Percentiles rank a stretch among this genome's conserved stretches.
Evolutionary conservation across 2,113 vertebrate genomes (phyloP).

Genomic region (Platanista minor): DNA sequence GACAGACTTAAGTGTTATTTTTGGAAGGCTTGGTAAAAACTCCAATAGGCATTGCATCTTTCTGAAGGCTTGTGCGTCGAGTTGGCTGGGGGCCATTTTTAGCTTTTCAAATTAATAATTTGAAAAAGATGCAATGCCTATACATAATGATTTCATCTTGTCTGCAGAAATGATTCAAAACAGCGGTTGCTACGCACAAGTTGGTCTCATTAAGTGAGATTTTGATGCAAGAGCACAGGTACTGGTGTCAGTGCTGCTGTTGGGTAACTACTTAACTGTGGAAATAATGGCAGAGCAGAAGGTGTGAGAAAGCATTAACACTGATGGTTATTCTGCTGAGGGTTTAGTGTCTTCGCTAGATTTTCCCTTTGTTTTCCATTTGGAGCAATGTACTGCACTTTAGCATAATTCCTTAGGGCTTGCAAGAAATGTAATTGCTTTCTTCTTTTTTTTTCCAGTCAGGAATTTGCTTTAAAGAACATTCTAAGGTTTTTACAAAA

Average conservation of each 20-base stretch:
- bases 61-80: conserved; percentile 30
- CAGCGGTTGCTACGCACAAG: conserved; percentile 68
- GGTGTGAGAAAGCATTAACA: conserved; percentile 73
- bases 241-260: conserved; percentile 60
- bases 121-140: conserved; percentile 58
- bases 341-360: conserved; percentile 44
- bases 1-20: not conserved
- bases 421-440: conserved; percentile 17
- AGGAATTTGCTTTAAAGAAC: conserved; percentile 66
- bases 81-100: conserved; percentile 45
- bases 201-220: conserved; percentile 76
- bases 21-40: not conserved
- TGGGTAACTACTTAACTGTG: conserved; percentile 75
- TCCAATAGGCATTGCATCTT: not conserved
- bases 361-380: conserved; percentile 74
- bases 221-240: conserved; percentile 77
- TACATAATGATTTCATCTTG: conserved; percentile 58
- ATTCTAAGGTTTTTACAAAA: conserved; percentile 39
- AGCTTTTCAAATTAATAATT: conserved; percentile 76
- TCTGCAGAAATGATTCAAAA: conserved; percentile 72
- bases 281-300: conserved; percentile 76
- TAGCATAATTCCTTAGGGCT: conserved; percentile 47
- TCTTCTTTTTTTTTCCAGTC: conserved; percentile 23
- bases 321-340: conserved; percentile 71
- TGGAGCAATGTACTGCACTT: conserved; percentile 57